Conservation (phyloP, 1,140 invertebrate species). For the Calephelis nemesis region DNA sequence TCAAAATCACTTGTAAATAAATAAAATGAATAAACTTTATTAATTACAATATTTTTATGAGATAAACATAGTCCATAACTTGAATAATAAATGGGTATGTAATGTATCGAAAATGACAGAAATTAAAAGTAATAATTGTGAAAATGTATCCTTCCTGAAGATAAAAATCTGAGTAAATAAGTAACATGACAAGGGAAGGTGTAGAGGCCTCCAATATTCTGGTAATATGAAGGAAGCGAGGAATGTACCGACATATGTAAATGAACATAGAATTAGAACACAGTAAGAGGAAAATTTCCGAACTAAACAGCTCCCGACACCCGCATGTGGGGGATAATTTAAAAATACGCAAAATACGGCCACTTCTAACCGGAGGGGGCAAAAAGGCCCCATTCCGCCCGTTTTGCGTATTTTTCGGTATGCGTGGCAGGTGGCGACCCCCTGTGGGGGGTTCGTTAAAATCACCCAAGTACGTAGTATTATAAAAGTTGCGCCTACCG, state of each 20-base stretch:
- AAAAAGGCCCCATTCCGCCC: constrained; percentile 39
- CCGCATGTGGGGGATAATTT: constrained; percentile 68
- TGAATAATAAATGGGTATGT: no score
- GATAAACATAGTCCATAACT: no score
- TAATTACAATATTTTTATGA: no score
- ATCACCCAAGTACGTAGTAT: constrained; percentile 73
- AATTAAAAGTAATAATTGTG: no score
- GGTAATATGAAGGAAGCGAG: constrained; percentile 1
- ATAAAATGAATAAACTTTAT: no score
- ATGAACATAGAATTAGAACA: constrained; percentile 35
- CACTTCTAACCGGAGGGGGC: constrained; percentile 61
- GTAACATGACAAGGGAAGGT: background rate
- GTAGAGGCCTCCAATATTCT: background rate
- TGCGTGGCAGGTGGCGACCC: constrained; percentile 69
- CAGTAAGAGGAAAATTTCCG: constrained; percentile 33
- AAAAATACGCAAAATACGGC: constrained; percentile 69
- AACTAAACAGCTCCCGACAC: constrained; percentile 52
- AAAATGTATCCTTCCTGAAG: no score
- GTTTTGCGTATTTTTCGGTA: constrained; percentile 70
- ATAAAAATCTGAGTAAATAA: background rate
- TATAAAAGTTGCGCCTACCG: constrained; percentile 78
- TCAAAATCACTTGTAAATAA: no score
- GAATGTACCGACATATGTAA: constrained; percentile 18
- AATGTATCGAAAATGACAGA: no score
- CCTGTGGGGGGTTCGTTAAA: constrained; percentile 70